phyloP scores from a whole-genome alignment of 2,888 invertebrate species.

The Caenorhabditis parvicauda region DNA sequence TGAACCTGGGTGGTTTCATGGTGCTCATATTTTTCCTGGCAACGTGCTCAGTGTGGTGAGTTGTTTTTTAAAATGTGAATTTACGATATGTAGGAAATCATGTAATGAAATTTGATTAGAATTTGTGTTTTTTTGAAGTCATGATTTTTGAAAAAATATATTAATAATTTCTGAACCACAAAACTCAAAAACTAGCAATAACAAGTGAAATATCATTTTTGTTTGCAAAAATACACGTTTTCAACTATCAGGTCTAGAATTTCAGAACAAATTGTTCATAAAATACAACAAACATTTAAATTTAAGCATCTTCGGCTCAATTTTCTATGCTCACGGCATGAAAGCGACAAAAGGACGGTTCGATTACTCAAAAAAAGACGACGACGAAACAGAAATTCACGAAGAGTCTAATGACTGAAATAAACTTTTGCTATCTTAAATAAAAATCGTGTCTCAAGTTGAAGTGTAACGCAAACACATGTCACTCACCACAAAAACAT shows the following conservation, averaged over 20 bases:
- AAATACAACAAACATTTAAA: not conserved
- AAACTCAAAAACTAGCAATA: too few relatives aligned
- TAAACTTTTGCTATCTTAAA: too few relatives aligned
- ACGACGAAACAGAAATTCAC: constrained; percentile 8
- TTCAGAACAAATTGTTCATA: not conserved
- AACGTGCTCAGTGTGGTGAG: constrained; percentile 8
- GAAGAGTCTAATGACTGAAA: too few relatives aligned
- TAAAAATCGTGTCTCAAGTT: too few relatives aligned
- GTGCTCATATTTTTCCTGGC: not conserved
- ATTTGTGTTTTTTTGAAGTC: too few relatives aligned
- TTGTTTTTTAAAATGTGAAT: not conserved
- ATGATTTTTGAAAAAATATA: too few relatives aligned
- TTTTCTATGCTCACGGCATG: constrained; percentile 53
- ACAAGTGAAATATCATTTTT: not conserved
- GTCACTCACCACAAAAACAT: too few relatives aligned
- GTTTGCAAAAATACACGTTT: not conserved
- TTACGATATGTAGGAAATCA: too few relatives aligned
- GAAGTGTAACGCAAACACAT: too few relatives aligned
- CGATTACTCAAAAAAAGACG: too few relatives aligned
- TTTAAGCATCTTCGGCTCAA: constrained; percentile 43
- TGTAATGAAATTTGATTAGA: too few relatives aligned
- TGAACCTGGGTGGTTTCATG: constrained; percentile 22
- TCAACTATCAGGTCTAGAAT: not conserved
- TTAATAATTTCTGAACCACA: too few relatives aligned
- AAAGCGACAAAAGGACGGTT: constrained; percentile 53